phyloP scores from a whole-genome alignment of 2,888 invertebrate genomes.

The Operophtera brumata region DNA sequence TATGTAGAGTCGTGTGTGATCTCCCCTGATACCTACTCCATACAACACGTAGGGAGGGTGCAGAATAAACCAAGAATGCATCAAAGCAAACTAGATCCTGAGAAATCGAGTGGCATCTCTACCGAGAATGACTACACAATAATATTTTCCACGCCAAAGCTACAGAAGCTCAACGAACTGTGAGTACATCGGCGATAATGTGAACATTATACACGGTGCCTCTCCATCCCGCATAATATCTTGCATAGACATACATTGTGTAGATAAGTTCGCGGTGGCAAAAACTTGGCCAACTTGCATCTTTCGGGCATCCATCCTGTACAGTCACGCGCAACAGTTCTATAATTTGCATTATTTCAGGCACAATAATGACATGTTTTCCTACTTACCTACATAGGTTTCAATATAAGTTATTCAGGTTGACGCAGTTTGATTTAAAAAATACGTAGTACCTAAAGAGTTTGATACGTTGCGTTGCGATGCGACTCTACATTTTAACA shows the following conservation, averaged over 20 bases:
- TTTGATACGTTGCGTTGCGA: too few species aligned
- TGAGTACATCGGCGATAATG: constrained; percentile 73
- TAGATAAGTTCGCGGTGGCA: constrained; percentile 39
- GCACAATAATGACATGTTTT: background rate
- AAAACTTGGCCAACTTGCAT: constrained; percentile 74
- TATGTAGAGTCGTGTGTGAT: too few species aligned
- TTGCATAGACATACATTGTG: constrained; percentile 45
- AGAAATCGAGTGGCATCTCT: constrained; percentile 12
- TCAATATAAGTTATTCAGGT: too few species aligned
- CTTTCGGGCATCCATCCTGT: constrained; percentile 55
- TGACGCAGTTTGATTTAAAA: too few species aligned
- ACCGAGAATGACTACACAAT: constrained; percentile 23
- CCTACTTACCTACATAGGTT: constrained; percentile 5
- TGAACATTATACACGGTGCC: constrained; percentile 73
- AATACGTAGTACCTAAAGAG: too few species aligned
- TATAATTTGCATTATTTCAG: background rate
- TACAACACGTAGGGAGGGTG: background rate
- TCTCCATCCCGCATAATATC: constrained; percentile 73
- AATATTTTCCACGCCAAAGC: constrained; percentile 28
- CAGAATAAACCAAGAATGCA: background rate
- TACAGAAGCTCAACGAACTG: constrained; percentile 58
- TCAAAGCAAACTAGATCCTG: background rate
- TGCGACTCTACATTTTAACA: too few species aligned
- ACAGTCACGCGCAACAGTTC: constrained; percentile 39
- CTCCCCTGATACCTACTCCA: too few species aligned